Evolutionary conservation across 2,113 vertebrate genomes (phyloP), one percentile per base, ranked within the genome.

Genomic region (Platycercus adscitus): DNA sequence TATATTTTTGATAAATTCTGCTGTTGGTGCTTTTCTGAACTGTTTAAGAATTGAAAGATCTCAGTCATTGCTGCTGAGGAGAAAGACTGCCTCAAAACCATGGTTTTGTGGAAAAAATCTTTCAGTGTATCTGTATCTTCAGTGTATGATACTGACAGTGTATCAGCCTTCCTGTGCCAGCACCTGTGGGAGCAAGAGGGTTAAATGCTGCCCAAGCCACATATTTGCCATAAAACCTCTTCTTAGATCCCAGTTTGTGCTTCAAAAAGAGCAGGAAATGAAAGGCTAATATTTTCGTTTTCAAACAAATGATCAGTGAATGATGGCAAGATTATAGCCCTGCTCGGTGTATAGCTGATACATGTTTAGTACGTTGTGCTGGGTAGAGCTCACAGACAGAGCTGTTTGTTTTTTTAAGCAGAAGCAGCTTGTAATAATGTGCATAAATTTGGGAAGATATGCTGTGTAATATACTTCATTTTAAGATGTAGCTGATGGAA

Each of bases 311-410:
- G 17, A 20, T 21, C 18, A 26, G 58, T 11, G 84, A 52, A 17
- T 2, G 53, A 35, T 14, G 58, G 68, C 23, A 44, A 47, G 33
- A 8, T 39, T 15, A 2, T 9, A 13, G 41, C 35, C 53, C 41
- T 44, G 28, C 50, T 6, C 7, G 5, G 18, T 6, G 12, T 6
- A 33, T 19, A 14, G 53, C 52, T 41, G 37, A 9, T 4, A 4
- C 0, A 2, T 3, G 39, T 37, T 75, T 5, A 37, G 21, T 17
- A 4, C 1, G 0, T 44, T n/a, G n/a, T 66, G 46, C 39, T 26
- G 60, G 53, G 37, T 26, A 63, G 15, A 37, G 72, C 64, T 52
- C 13, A 1, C 5, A 2, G 52, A 3, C 0, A 0, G 18, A 46
- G 20, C 4, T 6, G 43, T 10, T 63, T 58, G 26, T 17, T 1